Evolutionary conservation across 1,140 invertebrate species (phyloP), one percentile per base, ranked within the genome.

Genomic region (Zaprionus kolodkinae): DNA sequence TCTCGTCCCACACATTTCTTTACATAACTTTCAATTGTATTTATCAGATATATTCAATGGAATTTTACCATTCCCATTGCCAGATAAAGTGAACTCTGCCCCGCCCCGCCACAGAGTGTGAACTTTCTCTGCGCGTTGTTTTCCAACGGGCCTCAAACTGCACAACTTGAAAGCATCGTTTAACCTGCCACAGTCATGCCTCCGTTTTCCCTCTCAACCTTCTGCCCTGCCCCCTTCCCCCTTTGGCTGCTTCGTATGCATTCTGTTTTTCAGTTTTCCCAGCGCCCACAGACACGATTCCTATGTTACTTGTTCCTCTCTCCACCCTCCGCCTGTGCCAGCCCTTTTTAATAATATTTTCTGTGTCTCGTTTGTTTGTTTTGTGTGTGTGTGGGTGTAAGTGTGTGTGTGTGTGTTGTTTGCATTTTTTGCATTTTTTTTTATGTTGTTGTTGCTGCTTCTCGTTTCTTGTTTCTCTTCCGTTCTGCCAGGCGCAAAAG

Each of bases 361-460:
- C 27, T 65, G 54, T 76, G 48, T 69, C 59, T 54, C 57, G 38
- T 63, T 61, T 67, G 48, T 59, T 25, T 66, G 50, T 70, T 84
- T 83, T 55, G 65, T 76, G 68, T 84, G 72, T 72, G n/a, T n/a
- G n/a, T n/a, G n/a, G n/a, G 25, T 35, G 6, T 6, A 2, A 7
- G 33, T 35, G 38, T 43, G n/a, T 43, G 40, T 43, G 38, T 1
- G 40, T 45, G n/a, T 45, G 76, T 81, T 81, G 78, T 83, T 83
- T 83, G 81, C 79, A 70, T 79, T 65, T 75, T 50, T 77, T 70
- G 36, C 70, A 66, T 43, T 77, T 48, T 63, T n/a, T n/a, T n/a
- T n/a, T n/a, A n/a, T 48, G 76, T 67, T 66, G 69, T 45, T 45
- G 40, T 45, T 45, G 40, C 40, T 15, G 6, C 17, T 6, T 25